Evolutionary conservation across 2,797 vertebrate genomes (phyloP), one percentile per base, ranked within the genome.

Genomic region (Meriones psammophilus): DNA sequence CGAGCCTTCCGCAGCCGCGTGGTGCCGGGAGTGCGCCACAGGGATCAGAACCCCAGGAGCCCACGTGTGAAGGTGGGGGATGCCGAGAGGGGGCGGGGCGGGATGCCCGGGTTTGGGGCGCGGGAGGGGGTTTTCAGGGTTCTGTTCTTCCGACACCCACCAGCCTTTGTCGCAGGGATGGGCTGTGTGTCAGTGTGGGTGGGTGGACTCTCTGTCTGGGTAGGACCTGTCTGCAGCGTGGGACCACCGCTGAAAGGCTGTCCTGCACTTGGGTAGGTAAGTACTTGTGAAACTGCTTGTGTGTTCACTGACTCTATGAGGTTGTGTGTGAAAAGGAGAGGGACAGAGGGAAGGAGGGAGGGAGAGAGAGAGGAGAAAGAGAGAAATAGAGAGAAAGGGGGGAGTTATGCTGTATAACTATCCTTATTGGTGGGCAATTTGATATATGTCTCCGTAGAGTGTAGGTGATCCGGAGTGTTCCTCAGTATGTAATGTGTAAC

Each of bases 271-370:
- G 84, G 17, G 85, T 86, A 18, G 30, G 88, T 96, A 56, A 95
- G 97, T 92, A 96, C 94, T 91, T 39, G 89, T 68, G 96, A 91
- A 84, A 94, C 78, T 84, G 96, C 85, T 17, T n/a, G 83, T 83
- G 90, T 93, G 62, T 9, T 88, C 74, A 5, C 64, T 36, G 94
- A 81, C 73, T 89, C 1, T 22, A 6, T 14, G 54, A 60, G 83
- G 73, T 13, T 64, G 80, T n/a, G 18, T 14, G 64, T 77, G 26
- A 2, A 58, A 74, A 9, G 9, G 18, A 3, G 22, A 28, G 64
- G 5, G 64, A 46, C 13, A 39, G 15, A 76, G 24, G 18, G 20
- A 3, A 42, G 15, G 26, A 30, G 86, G 6, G 54, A 33, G 17
- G 58, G 69, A 42, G 24, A 0, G 69, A 60, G 69, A 28, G 13